Evolutionary conservation across 2,113 vertebrate species (phyloP), one percentile per base, ranked within the genome.

Genomic region (Micronisus gabar): DNA sequence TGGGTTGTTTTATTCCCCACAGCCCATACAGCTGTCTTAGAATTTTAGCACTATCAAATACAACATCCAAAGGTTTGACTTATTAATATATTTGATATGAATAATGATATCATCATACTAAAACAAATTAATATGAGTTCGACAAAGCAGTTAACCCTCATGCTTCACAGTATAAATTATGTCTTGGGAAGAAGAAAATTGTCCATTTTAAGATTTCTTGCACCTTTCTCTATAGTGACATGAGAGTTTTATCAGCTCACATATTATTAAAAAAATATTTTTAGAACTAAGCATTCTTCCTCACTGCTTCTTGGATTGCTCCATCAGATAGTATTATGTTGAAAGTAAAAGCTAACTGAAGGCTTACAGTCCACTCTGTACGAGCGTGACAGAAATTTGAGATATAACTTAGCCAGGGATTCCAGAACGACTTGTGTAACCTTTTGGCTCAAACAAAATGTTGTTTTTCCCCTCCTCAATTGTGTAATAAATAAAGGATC

Each of bases 401-500:
- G 75, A 45, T 47, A 18, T 0, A 76, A 13, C 70, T 84, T 36
- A 0, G 13, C 50, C 71, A 47, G 21, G 3, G 18, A 56, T 34
- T 16, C 72, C 88, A 84, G 72, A 25, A 52, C 3, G 3, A 4
- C 70, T 93, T 90, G 2, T 65, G 82, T 52, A 27, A 92, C 88
- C 23, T 63, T 63, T 56, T 92, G 90, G 75, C 90, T 90, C 86
- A 48, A 11, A 80, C 10, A 4, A 92, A 86, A 62, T 71, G 52
- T 59, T 94, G 67, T 4, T 93, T 74, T 74, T 62, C 29, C 32
- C 22, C 45, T 62, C 40, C 45, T 45, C 67, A 55, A 0, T 52
- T 88, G 88, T 79, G 83, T 81, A 92, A 95, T 93, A 86, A 95
- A 89, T 56, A 89, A 74, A 79, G 70, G 53, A 74, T 61, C 61